These are phyloP conservation scores for Brienomyrus brachyistius DNA, from an alignment of 2,113 vertebrate genomes.

Conservation along the genomic window DNA sequence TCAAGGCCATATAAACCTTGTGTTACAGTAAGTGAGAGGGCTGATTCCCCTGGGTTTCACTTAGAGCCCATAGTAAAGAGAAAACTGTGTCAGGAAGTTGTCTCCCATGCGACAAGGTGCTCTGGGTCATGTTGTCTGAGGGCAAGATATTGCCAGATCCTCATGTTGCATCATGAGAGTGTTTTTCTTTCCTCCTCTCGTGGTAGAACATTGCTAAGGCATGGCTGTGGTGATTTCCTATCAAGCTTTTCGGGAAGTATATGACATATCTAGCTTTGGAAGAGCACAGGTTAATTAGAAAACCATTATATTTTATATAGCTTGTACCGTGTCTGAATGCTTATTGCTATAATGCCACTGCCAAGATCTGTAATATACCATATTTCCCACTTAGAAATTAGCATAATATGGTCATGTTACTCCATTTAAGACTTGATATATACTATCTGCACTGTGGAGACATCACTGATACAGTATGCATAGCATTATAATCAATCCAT, in stretches of 20 bases:
- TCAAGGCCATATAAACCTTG: not conserved
- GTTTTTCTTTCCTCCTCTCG: not conserved
- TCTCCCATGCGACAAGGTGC: not conserved
- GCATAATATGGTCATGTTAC: not conserved
- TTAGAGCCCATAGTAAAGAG: not conserved
- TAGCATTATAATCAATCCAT: not conserved
- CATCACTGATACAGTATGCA: not conserved
- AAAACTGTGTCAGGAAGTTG: not conserved
- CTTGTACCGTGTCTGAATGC: not conserved
- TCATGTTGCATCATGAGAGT: not conserved
- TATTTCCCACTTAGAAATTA: not conserved
- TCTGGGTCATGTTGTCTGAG: not conserved
- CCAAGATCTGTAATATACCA: not conserved
- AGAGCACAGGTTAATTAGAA: not conserved
- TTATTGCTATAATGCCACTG: not conserved
- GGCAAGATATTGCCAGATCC: not conserved
- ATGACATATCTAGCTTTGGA: not conserved
- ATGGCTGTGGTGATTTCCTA: not conserved
- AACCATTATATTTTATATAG: not conserved
- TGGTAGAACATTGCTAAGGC: not conserved
- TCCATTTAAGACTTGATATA: not conserved
- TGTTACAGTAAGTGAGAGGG: not conserved
- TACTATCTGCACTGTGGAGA: not conserved
- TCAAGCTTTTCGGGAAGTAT: not conserved
- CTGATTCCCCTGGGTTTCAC: not conserved